Base-by-base conservation (phyloP, 35 echinoderm and acorn worm species). In the Apostichopus parvimensis region DNA sequence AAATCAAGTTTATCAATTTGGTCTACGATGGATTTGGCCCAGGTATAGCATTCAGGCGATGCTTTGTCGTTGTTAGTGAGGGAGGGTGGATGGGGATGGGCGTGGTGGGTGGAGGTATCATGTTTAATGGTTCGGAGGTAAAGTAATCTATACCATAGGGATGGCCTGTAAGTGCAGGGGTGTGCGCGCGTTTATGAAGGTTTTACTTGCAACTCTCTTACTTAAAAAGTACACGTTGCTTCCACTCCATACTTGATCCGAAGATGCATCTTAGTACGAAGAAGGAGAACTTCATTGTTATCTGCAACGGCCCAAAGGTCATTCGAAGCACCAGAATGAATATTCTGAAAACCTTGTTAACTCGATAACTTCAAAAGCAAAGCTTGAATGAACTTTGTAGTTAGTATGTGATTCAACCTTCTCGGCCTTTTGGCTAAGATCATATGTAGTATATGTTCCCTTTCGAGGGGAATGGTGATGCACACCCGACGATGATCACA, bases 11-110 rank as follows among this genome's bases (percentile, higher is more conserved):
- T 28, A 56, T 73, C 12, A 87, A 78, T 34, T 68, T 93, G 25
- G 9, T 13, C 17, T 93, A 93, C 54, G 92, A 93, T 87, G 92
- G 92, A 23, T n/a, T 6, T 14, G 81, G 92, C 20, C 92, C 92
- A 87, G 92, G 92, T 93, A 87, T 15, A 9, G 6, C 52, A 53
- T 80, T 80, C 15, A 3, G 10, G 15, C 15, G 20, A 34, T 80
- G 1, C 12, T 8, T 61, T 9, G 7, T 61, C 12, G 12, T 61
- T 9, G 58, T 61, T 61, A 61, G 12, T 61, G 58, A 9, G 58
- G 58, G 58, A 12, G 58, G 58, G 7, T 61, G 58, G 58, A 12
- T 61, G 6, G 4, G 7, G 58, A 61, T 61, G 58, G 58, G 6
- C 8, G 7, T 61, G 58, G 58, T 61, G 7, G 12, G 58, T 9